Percentiles rank a stretch among this genome's conserved stretches.
Evolutionary conservation across 2,888 invertebrate genomes (phyloP).

Genomic region (Peribatodes rhomboidaria): DNA sequence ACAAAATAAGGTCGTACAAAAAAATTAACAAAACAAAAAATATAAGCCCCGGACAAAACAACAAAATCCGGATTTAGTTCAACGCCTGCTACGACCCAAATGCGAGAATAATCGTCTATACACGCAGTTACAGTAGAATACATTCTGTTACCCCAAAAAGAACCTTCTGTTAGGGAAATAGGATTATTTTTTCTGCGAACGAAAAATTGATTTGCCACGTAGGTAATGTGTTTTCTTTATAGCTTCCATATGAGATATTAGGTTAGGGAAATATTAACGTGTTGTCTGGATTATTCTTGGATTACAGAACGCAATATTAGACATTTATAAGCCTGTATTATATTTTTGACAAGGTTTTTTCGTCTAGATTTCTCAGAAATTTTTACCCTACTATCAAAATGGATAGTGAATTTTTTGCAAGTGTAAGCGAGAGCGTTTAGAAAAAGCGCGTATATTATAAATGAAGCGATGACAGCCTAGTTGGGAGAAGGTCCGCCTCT

Average conservation of each 20-base stretch:
- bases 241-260: slow-evolving; percentile 34
- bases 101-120: slow-evolving; percentile 50
- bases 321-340: background rate
- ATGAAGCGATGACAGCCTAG: too few relatives aligned
- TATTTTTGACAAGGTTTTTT: background rate
- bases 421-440: too few relatives aligned
- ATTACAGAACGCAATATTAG: slow-evolving; percentile 19
- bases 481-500: too few relatives aligned
- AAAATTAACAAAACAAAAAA: slow-evolving; percentile 23
- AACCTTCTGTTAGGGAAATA: slow-evolving; percentile 20
- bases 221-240: slow-evolving; percentile 45
- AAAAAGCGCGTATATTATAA: too few relatives aligned
- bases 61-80: slow-evolving; percentile 53
- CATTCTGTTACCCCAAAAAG: slow-evolving; percentile 20
- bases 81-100: slow-evolving; percentile 53
- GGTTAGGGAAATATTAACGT: slow-evolving; percentile 22
- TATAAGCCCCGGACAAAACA: slow-evolving; percentile 47
- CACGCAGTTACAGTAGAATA: slow-evolving; percentile 32
- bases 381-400: too few relatives aligned
- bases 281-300: slow-evolving; percentile 15
- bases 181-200: slow-evolving; percentile 33
- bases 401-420: too few relatives aligned
- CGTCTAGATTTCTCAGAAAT: background rate
- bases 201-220: slow-evolving; percentile 25
- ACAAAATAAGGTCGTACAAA: background rate